Evolutionary conservation across 2,888 invertebrate species (phyloP).

Genomic region (Mythimna pallens): DNA sequence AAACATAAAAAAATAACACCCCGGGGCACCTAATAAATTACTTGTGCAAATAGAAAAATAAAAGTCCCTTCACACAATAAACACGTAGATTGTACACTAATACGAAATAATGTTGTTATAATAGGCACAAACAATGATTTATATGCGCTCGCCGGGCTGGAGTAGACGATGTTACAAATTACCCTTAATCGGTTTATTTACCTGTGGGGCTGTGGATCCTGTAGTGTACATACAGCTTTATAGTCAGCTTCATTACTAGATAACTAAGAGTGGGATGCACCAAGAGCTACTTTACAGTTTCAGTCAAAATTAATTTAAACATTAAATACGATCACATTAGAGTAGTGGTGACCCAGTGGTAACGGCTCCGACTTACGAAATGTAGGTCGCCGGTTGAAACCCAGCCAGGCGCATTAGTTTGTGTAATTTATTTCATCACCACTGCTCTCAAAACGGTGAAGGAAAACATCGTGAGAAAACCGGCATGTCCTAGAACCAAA

Average conservation of each 20-base stretch:
- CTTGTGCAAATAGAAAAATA: slow-evolving; percentile 72
- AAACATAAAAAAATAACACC: slow-evolving; percentile 42
- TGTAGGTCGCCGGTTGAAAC: no score
- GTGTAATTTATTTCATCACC: no score
- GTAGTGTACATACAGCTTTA: slow-evolving; percentile 36
- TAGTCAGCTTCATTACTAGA: slow-evolving; percentile 18
- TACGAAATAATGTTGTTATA: slow-evolving; percentile 71
- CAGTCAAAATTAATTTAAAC: no score
- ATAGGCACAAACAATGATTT: slow-evolving; percentile 66
- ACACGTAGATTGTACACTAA: slow-evolving; percentile 70
- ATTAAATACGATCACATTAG: no score
- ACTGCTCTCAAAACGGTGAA: no score
- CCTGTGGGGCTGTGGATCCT: slow-evolving; percentile 26
- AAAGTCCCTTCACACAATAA: slow-evolving; percentile 67
- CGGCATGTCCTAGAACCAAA: no score
- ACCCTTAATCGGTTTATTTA: slow-evolving; percentile 61
- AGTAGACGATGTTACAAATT: slow-evolving; percentile 52
- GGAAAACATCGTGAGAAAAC: no score
- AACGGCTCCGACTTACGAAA: no score
- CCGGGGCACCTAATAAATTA: slow-evolving; percentile 62
- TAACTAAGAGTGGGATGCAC: background rate
- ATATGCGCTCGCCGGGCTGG: slow-evolving; percentile 39
- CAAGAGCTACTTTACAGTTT: no score
- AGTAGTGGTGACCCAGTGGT: no score
- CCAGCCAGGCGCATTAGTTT: no score